These are phyloP conservation scores for Parazoanthus darwini DNA, from an alignment of 92 coral and sea anemone genomes.

Conservation along the genomic window DNA sequence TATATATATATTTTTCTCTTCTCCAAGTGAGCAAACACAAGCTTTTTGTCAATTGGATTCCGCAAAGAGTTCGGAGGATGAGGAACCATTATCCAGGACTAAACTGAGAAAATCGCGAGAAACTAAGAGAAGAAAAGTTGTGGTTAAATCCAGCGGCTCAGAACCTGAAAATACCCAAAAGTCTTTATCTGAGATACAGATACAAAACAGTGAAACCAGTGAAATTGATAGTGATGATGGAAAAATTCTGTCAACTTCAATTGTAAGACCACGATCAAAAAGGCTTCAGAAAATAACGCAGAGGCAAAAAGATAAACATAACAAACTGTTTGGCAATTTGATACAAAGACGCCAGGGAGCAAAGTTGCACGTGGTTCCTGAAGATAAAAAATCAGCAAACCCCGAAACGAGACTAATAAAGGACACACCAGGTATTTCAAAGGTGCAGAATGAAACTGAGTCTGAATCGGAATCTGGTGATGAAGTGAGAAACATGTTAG, in stretches of 20 bases:
- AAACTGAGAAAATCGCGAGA: slow-evolving; percentile 12
- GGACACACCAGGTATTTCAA: neutral
- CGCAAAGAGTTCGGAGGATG: slow-evolving; percentile 17
- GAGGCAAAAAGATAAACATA: slow-evolving; percentile 42
- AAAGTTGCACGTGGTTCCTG: slow-evolving; percentile 36
- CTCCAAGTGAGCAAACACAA: too few relatives aligned
- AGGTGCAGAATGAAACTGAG: slow-evolving; percentile 32
- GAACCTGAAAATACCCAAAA: neutral
- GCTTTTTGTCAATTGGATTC: too few relatives aligned
- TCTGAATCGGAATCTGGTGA: slow-evolving; percentile 36
- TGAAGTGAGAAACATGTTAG: slow-evolving; percentile 43
- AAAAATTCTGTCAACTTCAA: neutral
- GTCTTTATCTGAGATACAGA: neutral
- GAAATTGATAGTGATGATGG: slow-evolving; percentile 6
- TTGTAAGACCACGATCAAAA: slow-evolving; percentile 35
- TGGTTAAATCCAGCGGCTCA: slow-evolving; percentile 34
- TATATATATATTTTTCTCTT: too few relatives aligned
- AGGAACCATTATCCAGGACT: neutral
- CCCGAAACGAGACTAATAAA: neutral
- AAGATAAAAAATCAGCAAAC: slow-evolving; percentile 39
- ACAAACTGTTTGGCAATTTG: slow-evolving; percentile 51
- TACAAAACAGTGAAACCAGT: neutral
- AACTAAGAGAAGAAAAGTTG: neutral
- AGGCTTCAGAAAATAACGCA: slow-evolving; percentile 52
- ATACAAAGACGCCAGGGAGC: slow-evolving; percentile 55